Conservation (phyloP, 2,113 vertebrate genomes). For the Eupsittula cactorum region DNA sequence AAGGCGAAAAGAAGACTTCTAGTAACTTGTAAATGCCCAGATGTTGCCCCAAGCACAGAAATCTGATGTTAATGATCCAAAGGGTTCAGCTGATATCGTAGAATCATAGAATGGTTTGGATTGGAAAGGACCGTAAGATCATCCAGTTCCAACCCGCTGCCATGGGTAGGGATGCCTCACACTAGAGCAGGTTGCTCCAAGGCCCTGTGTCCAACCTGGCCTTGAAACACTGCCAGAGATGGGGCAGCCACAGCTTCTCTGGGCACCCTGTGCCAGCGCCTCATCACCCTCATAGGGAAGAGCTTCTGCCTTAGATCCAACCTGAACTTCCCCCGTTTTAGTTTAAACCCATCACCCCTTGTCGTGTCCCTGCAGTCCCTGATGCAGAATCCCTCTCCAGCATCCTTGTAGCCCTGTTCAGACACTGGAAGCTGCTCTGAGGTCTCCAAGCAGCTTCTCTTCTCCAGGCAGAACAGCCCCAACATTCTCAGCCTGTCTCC, state of each 20-base stretch:
- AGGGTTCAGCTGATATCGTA: not conserved
- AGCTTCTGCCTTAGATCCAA: not conserved
- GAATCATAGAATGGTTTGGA: not conserved
- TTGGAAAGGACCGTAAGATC: not conserved
- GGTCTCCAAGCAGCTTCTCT: not conserved
- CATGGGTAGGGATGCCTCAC: not conserved
- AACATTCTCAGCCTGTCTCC: not conserved
- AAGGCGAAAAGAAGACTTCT: not conserved
- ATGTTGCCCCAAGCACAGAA: not conserved
- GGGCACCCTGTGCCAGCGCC: not conserved
- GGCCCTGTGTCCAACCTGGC: not conserved
- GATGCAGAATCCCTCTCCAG: not conserved
- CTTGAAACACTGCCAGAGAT: not conserved
- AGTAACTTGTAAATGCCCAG: not conserved
- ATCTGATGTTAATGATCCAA: not conserved
- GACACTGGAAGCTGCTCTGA: not conserved
- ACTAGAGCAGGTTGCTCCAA: not conserved
- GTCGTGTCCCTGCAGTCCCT: not conserved
- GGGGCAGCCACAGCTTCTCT: not conserved
- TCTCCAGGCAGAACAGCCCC: not conserved
- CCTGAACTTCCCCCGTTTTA: not conserved
- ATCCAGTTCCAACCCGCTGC: not conserved
- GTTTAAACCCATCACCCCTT: not conserved
- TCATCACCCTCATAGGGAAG: not conserved
- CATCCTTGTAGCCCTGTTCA: not conserved